phyloP scores from a whole-genome alignment of 2,888 invertebrate species.

The Augochlorella aurata region DNA sequence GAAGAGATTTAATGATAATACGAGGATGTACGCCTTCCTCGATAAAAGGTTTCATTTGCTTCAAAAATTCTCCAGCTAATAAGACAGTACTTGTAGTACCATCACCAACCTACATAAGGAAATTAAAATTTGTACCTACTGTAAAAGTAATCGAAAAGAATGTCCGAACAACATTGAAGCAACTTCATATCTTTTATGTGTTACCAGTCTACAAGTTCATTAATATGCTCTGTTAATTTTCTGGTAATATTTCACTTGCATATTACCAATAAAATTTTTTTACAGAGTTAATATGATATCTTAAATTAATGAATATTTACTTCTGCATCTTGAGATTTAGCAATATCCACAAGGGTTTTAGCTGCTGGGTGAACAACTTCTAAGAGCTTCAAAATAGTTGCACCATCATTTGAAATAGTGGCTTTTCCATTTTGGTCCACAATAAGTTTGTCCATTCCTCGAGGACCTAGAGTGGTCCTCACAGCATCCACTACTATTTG shows the following conservation, averaged over 20 bases:
- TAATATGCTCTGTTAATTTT: conserved; percentile 68
- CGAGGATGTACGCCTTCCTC: conserved; percentile 99
- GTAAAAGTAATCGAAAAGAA: conserved; percentile 3
- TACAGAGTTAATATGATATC: conserved; percentile 41
- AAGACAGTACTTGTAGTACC: conserved; percentile 99
- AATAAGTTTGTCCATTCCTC: conserved; percentile 99
- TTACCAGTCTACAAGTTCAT: conserved; percentile 74
- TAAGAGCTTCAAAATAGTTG: conserved; percentile 98
- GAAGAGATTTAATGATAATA: conserved; percentile 93
- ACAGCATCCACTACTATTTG: conserved; percentile 97
- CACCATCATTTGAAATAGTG: conserved; percentile 99
- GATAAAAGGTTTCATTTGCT: conserved; percentile 96
- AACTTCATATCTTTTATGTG: conserved; percentile 67
- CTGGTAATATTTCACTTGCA: conserved; percentile 17
- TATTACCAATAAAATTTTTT: background rate
- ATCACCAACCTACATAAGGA: conserved; percentile 92
- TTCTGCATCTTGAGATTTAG: conserved; percentile 99
- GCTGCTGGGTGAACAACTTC: conserved; percentile 99
- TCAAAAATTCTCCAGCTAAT: conserved; percentile 96
- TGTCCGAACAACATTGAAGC: conserved; percentile 75
- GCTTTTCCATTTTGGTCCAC: conserved; percentile 95
- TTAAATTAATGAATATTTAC: conserved; percentile 82
- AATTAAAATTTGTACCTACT: conserved; percentile 29
- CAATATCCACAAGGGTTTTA: conserved; percentile 98
- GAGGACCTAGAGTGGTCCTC: conserved; percentile 97